phyloP scores from a whole-genome alignment of 1,140 invertebrate species.

The Leptinotarsa defecta region DNA sequence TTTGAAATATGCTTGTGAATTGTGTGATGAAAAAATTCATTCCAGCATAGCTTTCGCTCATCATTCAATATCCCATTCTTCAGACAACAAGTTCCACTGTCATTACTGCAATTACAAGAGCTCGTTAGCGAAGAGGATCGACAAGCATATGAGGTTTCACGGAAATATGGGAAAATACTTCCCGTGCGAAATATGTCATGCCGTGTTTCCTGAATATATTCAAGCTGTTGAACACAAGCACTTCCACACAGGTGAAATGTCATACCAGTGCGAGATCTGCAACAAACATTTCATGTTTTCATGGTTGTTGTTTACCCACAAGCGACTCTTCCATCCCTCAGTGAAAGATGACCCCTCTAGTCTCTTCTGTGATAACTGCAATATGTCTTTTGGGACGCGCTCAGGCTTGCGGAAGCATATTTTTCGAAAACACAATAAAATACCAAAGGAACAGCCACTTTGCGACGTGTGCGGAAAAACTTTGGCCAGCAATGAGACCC shows the following conservation, averaged over 20 bases:
- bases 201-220: constrained; percentile 57
- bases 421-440: constrained; percentile 43
- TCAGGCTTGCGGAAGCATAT: constrained; percentile 47
- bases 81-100: constrained; percentile 52
- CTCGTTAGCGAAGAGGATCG: constrained; percentile 51
- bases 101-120: constrained; percentile 55
- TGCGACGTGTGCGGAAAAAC: constrained; percentile 80
- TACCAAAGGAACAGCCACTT: constrained; percentile 44
- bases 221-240: constrained; percentile 54
- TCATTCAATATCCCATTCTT: constrained; percentile 48
- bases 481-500: constrained; percentile 69
- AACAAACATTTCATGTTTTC: constrained; percentile 57
- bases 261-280: constrained; percentile 66
- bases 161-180: constrained; percentile 56
- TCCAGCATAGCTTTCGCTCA: constrained; percentile 42
- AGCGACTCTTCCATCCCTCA: constrained; percentile 41
- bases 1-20: constrained; percentile 40
- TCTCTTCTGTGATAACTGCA: constrained; percentile 42
- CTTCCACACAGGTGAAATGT: constrained; percentile 63
- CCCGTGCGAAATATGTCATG: constrained; percentile 57
- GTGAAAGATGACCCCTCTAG: constrained; percentile 37
- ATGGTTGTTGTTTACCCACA: constrained; percentile 48
- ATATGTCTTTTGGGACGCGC: constrained; percentile 45
- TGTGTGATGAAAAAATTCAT: constrained; percentile 44
- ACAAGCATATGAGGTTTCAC: constrained; percentile 49